phyloP scores from a whole-genome alignment of 1,140 invertebrate genomes.

The Bombus difficillimus region DNA sequence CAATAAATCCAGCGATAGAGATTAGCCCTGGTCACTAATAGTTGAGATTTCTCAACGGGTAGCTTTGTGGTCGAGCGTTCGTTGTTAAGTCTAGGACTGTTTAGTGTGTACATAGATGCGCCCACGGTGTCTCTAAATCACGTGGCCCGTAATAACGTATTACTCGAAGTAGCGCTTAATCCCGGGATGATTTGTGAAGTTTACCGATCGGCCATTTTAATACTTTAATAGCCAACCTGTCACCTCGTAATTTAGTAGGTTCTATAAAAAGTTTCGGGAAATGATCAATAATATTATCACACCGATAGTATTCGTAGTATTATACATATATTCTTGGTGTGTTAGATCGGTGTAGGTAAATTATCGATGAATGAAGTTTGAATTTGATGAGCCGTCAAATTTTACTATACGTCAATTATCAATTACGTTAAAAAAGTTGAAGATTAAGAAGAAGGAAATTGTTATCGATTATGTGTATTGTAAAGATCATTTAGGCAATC shows the following conservation, averaged over 20 bases:
- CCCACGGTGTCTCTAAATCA: slow-evolving; percentile 9
- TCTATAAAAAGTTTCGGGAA: neutral
- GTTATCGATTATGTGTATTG: too few relatives aligned
- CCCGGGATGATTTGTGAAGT: slow-evolving; percentile 11
- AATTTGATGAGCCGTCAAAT: too few relatives aligned
- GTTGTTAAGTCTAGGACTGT: slow-evolving; percentile 13
- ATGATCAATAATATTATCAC: neutral
- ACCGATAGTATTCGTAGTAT: too few relatives aligned
- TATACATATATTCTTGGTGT: neutral
- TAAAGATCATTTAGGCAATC: too few relatives aligned
- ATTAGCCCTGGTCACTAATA: slow-evolving; percentile 3
- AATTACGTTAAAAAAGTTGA: too few relatives aligned
- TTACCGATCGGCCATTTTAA: neutral
- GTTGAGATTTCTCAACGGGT: slow-evolving; percentile 13
- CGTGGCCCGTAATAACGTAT: slow-evolving; percentile 3
- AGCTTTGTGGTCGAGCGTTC: neutral
- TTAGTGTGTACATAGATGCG: neutral
- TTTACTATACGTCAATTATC: too few relatives aligned
- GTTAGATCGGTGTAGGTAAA: too few relatives aligned
- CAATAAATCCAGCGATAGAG: slow-evolving; percentile 12
- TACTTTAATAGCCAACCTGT: neutral
- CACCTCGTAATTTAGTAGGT: neutral
- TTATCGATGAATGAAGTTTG: too few relatives aligned
- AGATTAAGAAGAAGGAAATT: too few relatives aligned
- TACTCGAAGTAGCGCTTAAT: slow-evolving; percentile 6